Base-by-base conservation (phyloP, 2,113 vertebrate species). In the Equus quagga region DNA sequence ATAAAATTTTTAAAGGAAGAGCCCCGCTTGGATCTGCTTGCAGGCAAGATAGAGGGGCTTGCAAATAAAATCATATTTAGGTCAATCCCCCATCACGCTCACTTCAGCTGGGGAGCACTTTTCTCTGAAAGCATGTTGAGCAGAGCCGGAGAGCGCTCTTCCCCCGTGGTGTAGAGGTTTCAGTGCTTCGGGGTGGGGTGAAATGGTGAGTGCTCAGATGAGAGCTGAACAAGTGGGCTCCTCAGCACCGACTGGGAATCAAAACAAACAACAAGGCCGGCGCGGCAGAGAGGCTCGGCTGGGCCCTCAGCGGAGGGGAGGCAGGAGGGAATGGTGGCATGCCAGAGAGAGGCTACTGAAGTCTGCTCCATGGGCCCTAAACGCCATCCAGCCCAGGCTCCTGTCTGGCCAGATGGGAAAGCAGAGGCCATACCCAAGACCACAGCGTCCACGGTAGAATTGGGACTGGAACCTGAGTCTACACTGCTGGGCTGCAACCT, bases 41-140 rank as follows among this genome's bases (percentile, higher is more conserved):
- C 19, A 90, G 60, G 72, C 49, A 96, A 79, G 72, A 95, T 91
- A 73, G 88, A 97, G 73, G 18, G 89, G 33, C 46, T 91, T n/a
- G 18, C 76, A 95, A 98, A 62, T 51, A 36, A 93, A 72, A 78
- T 97, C 67, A 8, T 64, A 92, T 94, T 46, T 95, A 95, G 88
- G 82, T 91, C 87, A 98, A 95, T 36, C 31, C 96, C 49, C 23
- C 28, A 11, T n/a, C 44, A 85, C 18, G 33, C 70, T 81, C 2
- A 73, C 93, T 91, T 85, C 79, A 79, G 19, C 41, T 76, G 88
- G 83, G 85, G 49, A 91, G 24, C 60, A 83, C 1, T 64, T 12
- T 92, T 79, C 81, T 76, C 85, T 41, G 56, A 88, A 88, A 87
- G 10, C 15, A 79, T 21, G 44, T 85, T 72, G 73, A 97, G 80